Evolutionary conservation across 1,140 invertebrate species (phyloP), one percentile per base, ranked within the genome.

Genomic region (Diabrotica virgifera): DNA sequence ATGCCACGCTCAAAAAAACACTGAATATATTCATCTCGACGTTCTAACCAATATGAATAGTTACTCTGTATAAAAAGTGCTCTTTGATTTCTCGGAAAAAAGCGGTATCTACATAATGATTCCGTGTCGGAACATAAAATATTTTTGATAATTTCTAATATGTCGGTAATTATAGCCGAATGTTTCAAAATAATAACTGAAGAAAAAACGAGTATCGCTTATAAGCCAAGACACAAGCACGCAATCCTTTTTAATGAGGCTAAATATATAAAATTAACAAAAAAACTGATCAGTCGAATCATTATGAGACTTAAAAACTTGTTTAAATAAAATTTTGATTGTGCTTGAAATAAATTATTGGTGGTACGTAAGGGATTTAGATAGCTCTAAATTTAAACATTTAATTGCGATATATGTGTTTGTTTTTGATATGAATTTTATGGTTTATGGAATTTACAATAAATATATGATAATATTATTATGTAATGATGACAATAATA

Each of bases 131-230:
- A 46, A 46, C 40, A 8, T 46, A n/a, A 46, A 46, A 46, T n/a
- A 46, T 46, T 46, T 46, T 46, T 46, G 40, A 46, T 46, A 46
- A 46, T 46, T 46, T 46, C 40, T 46, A 46, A 46, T 46, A 46
- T 46, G 40, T 6, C 40, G 8, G 40, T 46, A 46, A 46, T 46
- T 46, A 46, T 46, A 46, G 8, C 40, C 40, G 40, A 46, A 46
- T 46, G 40, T 46, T 46, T 46, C 40, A 46, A 46, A 46, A 46
- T 46, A 46, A 46, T 46, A 46, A 8, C 8, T 8, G n/a, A 46
- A 46, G 40, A 46, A 46, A 46, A 46, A n/a, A 46, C 24, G 24
- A 46, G 40, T 46, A 46, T 46, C 40, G 40, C n/a, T 46, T 46
- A 46, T 46, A 46, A 46, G 40, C 8, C 40, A 5, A 46, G 8